phyloP scores from a whole-genome alignment of 2,113 vertebrate species.

The Mustela lutreola region DNA sequence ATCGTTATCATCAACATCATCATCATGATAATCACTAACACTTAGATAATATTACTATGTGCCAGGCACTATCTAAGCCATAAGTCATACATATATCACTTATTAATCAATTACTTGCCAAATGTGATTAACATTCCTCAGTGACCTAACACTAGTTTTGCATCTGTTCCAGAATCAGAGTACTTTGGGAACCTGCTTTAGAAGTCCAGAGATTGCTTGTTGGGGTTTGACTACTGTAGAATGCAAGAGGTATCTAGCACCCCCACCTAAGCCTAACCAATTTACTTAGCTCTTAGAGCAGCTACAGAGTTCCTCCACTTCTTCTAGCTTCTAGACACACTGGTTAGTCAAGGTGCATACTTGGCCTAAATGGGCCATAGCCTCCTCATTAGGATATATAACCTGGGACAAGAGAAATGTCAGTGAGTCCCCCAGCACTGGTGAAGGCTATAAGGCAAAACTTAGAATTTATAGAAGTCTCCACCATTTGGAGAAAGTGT shows the following conservation, averaged over 20 bases:
- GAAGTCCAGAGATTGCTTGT: background rate
- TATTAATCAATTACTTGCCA: background rate
- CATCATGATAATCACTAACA: background rate
- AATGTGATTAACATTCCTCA: background rate
- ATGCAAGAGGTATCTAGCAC: background rate
- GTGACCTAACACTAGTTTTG: background rate
- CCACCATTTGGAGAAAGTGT: background rate
- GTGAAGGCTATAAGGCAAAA: background rate
- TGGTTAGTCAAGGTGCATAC: background rate
- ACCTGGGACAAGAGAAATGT: background rate
- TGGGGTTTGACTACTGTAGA: background rate
- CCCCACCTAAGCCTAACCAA: background rate
- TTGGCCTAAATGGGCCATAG: background rate
- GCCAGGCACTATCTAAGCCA: background rate
- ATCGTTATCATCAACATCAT: background rate
- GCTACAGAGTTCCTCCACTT: background rate
- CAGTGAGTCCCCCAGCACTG: background rate
- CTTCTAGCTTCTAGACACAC: background rate
- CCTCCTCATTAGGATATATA: background rate
- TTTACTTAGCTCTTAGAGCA: background rate
- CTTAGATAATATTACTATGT: background rate
- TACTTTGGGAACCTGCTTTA: background rate
- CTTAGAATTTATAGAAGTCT: background rate
- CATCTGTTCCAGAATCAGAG: background rate
- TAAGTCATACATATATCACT: background rate